phyloP scores from a whole-genome alignment of 2,113 vertebrate genomes.

The Anseranas semipalmata region DNA sequence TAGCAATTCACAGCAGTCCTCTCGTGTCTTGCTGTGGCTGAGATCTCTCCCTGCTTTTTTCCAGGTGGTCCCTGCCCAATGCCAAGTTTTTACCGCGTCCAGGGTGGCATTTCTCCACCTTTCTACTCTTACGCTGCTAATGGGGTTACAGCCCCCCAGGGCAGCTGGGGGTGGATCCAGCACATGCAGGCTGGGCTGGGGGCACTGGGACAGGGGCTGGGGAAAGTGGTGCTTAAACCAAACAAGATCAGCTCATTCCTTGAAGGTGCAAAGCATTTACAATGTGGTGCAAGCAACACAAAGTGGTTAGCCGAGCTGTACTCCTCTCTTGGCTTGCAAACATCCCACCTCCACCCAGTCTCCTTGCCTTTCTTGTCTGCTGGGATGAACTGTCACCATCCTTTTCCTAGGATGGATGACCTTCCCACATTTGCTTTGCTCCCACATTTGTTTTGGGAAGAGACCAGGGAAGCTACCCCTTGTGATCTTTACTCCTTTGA shows the following conservation, averaged over 20 bases:
- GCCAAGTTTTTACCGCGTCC: neutral
- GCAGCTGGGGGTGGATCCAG: neutral
- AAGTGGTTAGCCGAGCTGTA: fast-evolving
- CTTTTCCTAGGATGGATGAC: neutral
- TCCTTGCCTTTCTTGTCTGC: neutral
- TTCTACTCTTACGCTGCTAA: neutral
- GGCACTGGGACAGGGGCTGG: neutral
- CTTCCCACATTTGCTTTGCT: neutral
- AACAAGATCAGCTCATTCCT: fast-evolving
- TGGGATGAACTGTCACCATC: neutral
- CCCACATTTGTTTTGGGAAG: neutral
- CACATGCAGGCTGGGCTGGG: neutral
- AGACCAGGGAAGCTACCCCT: neutral
- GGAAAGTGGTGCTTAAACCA: neutral
- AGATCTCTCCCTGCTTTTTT: neutral
- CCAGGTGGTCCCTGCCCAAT: neutral
- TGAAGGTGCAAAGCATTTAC: neutral
- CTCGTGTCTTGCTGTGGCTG: neutral
- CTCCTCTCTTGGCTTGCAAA: neutral
- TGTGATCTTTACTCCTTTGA: neutral
- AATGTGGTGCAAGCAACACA: fast-evolving
- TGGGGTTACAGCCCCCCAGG: neutral
- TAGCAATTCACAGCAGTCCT: neutral
- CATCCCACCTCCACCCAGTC: too few relatives aligned
- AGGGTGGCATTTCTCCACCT: neutral